Base-by-base conservation (phyloP, 2,797 vertebrate species). In the Triplophysa bombifrons region DNA sequence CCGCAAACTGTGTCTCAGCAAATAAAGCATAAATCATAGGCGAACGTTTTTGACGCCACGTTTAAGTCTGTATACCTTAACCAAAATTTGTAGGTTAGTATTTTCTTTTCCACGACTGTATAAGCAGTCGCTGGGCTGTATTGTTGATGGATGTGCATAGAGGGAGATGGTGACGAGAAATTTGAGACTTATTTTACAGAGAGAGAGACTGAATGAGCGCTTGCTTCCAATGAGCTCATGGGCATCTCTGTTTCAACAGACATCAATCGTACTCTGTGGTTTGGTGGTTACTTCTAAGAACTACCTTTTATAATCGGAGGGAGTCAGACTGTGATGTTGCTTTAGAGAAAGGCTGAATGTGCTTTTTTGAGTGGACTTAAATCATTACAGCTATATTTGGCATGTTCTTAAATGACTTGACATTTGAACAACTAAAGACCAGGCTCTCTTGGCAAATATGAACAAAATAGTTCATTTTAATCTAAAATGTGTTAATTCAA, bases 191-290 rank as follows among this genome's bases (percentile, higher is more conserved):
- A 61, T 51, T 38, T 69, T 61, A 48, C 38, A 60, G 41, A 58
- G 48, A 55, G 71, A 74, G 77, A 69, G 67, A 72, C 85, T 86
- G 89, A 86, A 86, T 90, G 91, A 92, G 92, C 91, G 87, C 91
- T 91, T 90, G 90, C 87, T 90, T 90, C 85, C 86, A 88, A 88
- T 93, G 92, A 93, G 90, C 87, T 93, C 91, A 93, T 91, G 88
- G 88, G 85, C 89, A 91, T 91, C 88, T 91, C 88, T 88, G 87
- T 82, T 89, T 86, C 84, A 87, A 88, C 89, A 89, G 88, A 90
- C 90, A 89, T 92, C 89, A 86, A 70, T 87, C 81, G 86, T 87
- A 86, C 84, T 89, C 87, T 86, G 91, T 87, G 91, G 89, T 90
- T 91, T 88, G 82, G 82, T 83, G 83, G 69, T 72, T 63, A 63